A percentile compares a stretch with the other conserved stretches of the same genome.
These are phyloP conservation scores for Crotalus viridis DNA, from an alignment of 2,113 vertebrate species.

Conservation along the genomic window DNA sequence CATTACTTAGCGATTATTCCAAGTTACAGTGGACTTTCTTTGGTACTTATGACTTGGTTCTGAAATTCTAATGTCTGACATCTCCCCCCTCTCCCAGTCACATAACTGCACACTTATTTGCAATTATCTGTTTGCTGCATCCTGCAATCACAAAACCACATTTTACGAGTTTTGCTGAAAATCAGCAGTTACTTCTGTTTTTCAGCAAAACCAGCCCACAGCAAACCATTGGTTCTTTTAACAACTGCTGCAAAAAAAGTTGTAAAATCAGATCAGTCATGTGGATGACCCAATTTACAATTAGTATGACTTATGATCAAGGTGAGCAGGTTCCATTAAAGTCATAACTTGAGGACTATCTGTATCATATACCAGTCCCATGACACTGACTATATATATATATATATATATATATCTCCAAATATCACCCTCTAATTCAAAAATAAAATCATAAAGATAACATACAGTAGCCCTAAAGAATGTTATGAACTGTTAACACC, in stretches of 20 bases:
- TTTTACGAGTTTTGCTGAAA: neutral
- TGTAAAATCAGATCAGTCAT: neutral
- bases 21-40: neutral
- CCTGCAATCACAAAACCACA: neutral
- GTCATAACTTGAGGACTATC: neutral
- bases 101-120: neutral
- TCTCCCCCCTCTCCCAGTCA: neutral
- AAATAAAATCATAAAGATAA: neutral
- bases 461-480: neutral
- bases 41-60: neutral
- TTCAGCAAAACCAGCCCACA: neutral
- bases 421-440: neutral
- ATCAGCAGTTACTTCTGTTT: neutral
- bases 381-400: neutral
- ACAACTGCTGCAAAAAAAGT: neutral
- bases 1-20: neutral
- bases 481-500: neutral
- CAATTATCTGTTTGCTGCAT: neutral
- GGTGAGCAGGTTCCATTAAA: neutral
- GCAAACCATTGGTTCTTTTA: neutral
- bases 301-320: neutral
- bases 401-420: neutral
- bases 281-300: neutral
- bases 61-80: neutral
- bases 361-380: neutral